phyloP scores from a whole-genome alignment of 92 coral and sea anemone genomes.

The Zoanthus solanderi region DNA sequence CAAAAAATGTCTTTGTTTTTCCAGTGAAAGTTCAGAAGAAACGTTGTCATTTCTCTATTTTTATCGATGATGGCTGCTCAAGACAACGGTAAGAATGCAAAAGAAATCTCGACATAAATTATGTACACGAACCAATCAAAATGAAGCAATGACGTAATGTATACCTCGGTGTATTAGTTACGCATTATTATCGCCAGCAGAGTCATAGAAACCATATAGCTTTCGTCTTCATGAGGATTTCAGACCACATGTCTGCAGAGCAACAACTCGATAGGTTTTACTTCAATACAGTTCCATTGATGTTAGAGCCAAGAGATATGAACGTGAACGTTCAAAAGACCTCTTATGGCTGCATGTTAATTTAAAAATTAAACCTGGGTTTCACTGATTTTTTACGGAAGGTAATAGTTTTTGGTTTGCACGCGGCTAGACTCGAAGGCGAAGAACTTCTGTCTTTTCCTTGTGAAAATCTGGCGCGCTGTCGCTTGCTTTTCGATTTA shows the following conservation, averaged over 20 bases:
- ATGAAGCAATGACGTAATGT: conserved; percentile 72
- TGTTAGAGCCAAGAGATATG: conserved; percentile 1
- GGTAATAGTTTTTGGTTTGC: conserved; percentile 8
- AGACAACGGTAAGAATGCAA: conserved; percentile 40
- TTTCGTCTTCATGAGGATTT: conserved; percentile 21
- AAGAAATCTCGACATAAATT: conserved; percentile 29
- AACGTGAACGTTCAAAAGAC: conserved; percentile 2
- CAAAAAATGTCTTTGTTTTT: background rate
- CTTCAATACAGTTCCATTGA: conserved; percentile 1
- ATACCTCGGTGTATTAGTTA: conserved; percentile 85
- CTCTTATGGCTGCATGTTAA: background rate
- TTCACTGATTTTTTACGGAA: conserved; percentile 7
- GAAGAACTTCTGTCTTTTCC: background rate
- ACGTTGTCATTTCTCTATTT: conserved; percentile 23
- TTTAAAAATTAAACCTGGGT: conserved; percentile 2
- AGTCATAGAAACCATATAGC: conserved; percentile 47
- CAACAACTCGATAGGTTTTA: conserved; percentile 10
- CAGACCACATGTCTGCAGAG: conserved; percentile 32
- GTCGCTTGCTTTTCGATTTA: background rate
- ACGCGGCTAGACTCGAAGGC: background rate
- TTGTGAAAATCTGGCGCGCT: conserved; percentile 11
- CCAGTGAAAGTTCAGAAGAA: background rate
- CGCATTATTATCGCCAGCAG: conserved; percentile 54
- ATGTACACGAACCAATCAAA: conserved; percentile 56
- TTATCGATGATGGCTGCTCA: conserved; percentile 24